phyloP scores from a whole-genome alignment of 2,888 invertebrate species.

The Eupelmus urozonus region DNA sequence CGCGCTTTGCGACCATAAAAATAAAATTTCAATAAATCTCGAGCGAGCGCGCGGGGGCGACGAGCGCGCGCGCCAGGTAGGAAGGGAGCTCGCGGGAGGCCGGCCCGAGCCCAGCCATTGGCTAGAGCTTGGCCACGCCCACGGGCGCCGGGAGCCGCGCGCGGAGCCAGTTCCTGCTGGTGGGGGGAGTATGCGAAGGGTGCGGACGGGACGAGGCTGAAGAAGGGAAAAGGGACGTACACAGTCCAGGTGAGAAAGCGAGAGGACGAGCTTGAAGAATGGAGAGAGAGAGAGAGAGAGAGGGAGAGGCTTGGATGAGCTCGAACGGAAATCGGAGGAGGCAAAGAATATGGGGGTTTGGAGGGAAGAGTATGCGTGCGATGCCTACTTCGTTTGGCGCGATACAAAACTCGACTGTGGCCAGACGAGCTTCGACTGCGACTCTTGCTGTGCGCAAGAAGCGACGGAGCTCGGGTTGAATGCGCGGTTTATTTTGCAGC shows the following conservation, averaged over 20 bases:
- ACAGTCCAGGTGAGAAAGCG: neutral
- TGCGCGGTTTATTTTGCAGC: no score
- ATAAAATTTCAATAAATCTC: slow-evolving; percentile 78
- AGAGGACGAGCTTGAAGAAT: neutral
- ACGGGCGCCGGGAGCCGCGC: neutral
- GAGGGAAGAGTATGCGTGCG: neutral
- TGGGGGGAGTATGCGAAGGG: slow-evolving; percentile 7
- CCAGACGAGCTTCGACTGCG: no score
- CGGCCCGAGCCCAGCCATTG: slow-evolving; percentile 28
- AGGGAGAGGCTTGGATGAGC: neutral
- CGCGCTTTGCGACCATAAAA: slow-evolving; percentile 73
- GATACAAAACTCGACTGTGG: no score
- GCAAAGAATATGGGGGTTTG: neutral
- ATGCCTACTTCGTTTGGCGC: no score
- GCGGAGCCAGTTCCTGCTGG: neutral
- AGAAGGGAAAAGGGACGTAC: slow-evolving; percentile 5
- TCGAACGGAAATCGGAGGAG: neutral
- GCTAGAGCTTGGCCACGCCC: slow-evolving; percentile 31
- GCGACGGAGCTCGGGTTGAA: no score
- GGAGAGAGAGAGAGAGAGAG: slow-evolving; percentile 13
- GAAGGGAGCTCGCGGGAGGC: slow-evolving; percentile 31
- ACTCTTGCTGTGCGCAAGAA: no score
- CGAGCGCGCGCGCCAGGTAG: neutral
- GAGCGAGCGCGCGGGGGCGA: slow-evolving; percentile 63
- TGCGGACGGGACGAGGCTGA: neutral